Conservation (phyloP, 1,140 invertebrate species). For the Musca vetustissima region DNA sequence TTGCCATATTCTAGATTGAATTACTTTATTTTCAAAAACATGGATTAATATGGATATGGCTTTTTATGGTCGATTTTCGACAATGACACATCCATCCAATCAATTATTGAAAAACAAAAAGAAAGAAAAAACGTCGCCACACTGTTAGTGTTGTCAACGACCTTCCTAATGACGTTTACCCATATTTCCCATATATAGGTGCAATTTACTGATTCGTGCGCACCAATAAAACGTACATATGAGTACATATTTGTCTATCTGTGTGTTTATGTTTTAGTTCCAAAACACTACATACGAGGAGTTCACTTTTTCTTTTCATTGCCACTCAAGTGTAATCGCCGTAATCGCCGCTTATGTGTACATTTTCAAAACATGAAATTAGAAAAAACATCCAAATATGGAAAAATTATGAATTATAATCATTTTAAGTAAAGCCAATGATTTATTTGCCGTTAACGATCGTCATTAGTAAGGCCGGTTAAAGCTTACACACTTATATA, state of each 20-base stretch:
- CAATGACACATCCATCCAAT: neutral
- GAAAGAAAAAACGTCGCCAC: conserved; percentile 12
- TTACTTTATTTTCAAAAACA: conserved; percentile 3
- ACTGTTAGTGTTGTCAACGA: conserved; percentile 13
- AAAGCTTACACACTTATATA: too few relatives aligned
- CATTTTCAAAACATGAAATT: too few relatives aligned
- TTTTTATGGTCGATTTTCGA: conserved; percentile 6
- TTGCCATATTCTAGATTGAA: too few relatives aligned
- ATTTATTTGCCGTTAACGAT: conserved; percentile 1
- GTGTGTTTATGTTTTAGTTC: neutral
- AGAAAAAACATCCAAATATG: too few relatives aligned
- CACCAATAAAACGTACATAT: too few relatives aligned
- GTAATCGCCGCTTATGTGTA: conserved; percentile 6
- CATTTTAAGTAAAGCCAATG: neutral
- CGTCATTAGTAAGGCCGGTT: neutral
- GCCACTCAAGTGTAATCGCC: conserved; percentile 22
- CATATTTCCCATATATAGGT: conserved; percentile 10
- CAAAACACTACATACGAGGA: conserved; percentile 21
- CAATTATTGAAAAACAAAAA: conserved; percentile 7
- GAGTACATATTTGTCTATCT: too few relatives aligned
- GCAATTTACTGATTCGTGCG: conserved; percentile 12
- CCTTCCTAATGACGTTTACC: conserved; percentile 22
- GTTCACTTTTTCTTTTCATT: conserved; percentile 31
- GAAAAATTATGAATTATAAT: neutral
- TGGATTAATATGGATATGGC: conserved; percentile 4